These are phyloP conservation scores for Bimastos eiseni DNA, from an alignment of 2,888 invertebrate species.

Conservation along the genomic window DNA sequence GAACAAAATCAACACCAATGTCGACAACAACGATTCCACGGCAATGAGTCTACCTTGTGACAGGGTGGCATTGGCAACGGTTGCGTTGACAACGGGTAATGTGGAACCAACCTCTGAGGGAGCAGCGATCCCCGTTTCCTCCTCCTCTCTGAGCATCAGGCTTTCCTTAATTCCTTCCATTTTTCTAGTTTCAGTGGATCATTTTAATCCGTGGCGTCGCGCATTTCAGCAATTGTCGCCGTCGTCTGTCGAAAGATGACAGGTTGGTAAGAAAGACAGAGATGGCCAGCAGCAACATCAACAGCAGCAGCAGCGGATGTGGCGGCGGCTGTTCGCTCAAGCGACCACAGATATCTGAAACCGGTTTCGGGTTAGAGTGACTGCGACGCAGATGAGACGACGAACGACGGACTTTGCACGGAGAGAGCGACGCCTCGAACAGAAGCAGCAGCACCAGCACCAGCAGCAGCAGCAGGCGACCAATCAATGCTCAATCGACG, in stretches of 20 bases:
- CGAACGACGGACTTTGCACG: background rate
- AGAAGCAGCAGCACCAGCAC: too few relatives aligned
- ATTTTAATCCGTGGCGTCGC: background rate
- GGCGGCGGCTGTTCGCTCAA: background rate
- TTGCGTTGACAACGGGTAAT: background rate
- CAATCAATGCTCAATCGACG: background rate
- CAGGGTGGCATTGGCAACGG: background rate
- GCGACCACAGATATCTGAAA: background rate
- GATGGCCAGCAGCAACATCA: background rate
- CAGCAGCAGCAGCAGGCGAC: background rate
- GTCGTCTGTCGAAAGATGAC: conserved; percentile 3
- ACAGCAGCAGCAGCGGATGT: background rate
- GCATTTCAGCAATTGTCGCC: background rate
- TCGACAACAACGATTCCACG: conserved; percentile 14
- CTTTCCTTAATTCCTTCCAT: background rate
- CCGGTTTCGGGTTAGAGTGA: background rate
- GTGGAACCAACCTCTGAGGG: background rate
- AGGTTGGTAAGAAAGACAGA: background rate
- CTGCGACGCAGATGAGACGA: background rate
- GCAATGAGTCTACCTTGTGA: background rate
- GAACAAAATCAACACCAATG: conserved; percentile 65
- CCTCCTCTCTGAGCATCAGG: background rate
- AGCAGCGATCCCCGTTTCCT: background rate
- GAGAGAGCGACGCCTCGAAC: background rate
- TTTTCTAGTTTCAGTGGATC: background rate